Percentiles rank a stretch among this genome's conserved stretches.
These are phyloP conservation scores for Catharus bicknelli DNA, from an alignment of 2,113 vertebrate species.

Conservation along the genomic window DNA sequence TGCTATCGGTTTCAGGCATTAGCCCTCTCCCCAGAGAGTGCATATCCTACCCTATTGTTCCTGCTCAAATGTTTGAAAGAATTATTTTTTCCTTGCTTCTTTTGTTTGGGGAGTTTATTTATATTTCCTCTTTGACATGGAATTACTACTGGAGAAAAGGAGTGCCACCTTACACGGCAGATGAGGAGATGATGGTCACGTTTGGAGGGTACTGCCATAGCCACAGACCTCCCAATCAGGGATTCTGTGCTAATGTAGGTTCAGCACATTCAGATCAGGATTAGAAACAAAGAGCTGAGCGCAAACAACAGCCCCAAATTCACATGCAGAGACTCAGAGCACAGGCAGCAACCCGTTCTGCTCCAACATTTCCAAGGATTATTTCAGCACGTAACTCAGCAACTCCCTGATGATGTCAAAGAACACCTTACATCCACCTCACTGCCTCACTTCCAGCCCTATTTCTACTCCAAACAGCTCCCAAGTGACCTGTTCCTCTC, in stretches of 20 bases:
- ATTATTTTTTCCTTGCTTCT: conserved; percentile 71
- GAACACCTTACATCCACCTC: neutral
- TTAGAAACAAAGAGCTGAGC: neutral
- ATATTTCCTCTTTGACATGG: conserved; percentile 49
- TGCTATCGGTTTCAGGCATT: neutral
- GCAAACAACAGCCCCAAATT: accelerated
- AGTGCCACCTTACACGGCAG: neutral
- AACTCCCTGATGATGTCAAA: neutral
- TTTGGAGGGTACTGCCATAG: neutral
- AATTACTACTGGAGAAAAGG: conserved; percentile 26
- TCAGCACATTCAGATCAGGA: neutral
- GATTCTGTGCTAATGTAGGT: neutral
- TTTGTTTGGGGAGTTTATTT: conserved; percentile 63
- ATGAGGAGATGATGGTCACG: neutral
- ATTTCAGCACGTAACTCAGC: neutral
- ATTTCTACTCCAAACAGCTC: neutral
- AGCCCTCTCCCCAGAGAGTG: conserved; percentile 54
- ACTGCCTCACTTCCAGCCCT: neutral
- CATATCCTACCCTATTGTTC: conserved; percentile 67
- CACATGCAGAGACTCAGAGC: neutral
- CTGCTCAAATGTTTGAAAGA: conserved; percentile 63
- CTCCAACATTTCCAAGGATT: neutral
- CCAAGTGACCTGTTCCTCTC: neutral
- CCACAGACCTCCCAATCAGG: neutral
- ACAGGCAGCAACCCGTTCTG: neutral